Base-by-base conservation (phyloP, 2,888 invertebrate species). In the Prenolepis imparis region DNA sequence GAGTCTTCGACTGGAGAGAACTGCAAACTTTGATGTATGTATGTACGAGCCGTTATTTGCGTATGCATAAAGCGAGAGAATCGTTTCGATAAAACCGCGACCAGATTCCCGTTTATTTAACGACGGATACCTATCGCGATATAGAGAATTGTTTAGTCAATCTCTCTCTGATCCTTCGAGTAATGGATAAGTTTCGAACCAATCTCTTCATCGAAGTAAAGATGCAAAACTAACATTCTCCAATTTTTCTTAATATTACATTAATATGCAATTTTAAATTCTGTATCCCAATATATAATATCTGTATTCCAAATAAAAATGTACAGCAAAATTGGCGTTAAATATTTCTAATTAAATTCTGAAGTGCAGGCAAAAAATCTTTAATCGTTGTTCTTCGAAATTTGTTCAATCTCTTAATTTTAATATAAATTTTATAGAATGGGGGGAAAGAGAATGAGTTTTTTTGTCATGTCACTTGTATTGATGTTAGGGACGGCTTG, bases 11-110 rank as follows among this genome's bases (percentile, higher is more conserved):
- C 39, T 55, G 24, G 67, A 67, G 75, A 81, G 28, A 64, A 83
- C 75, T 73, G 63, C 24, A 64, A 85, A 85, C 48, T 82, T 82
- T 36, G 44, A 57, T 18, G 39, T 9, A 39, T 15, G n/a, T 39
- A 59, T 15, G n/a, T 39, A 59, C 36, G 6, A 11, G 21, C n/a
- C 32, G 44, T 68, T 66, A 82, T 55, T 83, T 80, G 15, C 59
- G 3, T n/a, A 41, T 44, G 57, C 57, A 67, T 48, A 41, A 6
- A 32, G n/a, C 24, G 59, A 48, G 18, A 66, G 11, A 11, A 77
- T 48, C 32, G 36, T 61, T 59, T 80, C 9, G 12, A 72, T 72
- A 72, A 59, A 44, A 3, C 18, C 57, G 3, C 15, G 32, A 24
- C 3, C 41, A 70, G 48, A 72, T 72, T 70, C 32, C 21, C 36